These are phyloP conservation scores for Aproaerema taeniolella DNA, from an alignment of 2,888 invertebrate genomes.

Conservation along the genomic window DNA sequence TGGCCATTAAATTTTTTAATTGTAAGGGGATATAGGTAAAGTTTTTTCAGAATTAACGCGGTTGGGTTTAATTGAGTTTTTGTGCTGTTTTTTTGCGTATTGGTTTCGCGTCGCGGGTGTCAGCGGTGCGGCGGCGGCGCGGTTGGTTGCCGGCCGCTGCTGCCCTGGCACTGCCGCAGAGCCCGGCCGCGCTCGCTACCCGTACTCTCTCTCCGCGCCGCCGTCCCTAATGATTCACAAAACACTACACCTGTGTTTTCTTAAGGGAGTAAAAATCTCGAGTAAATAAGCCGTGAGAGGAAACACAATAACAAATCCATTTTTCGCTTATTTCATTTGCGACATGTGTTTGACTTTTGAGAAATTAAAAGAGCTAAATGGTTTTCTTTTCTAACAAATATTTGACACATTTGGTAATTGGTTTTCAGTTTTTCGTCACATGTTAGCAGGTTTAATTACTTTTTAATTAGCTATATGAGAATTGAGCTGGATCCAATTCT, in stretches of 20 bases:
- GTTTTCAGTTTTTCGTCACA: too few species aligned
- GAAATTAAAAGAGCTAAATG: too few species aligned
- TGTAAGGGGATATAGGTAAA: too few species aligned
- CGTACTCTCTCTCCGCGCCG: constrained; percentile 32
- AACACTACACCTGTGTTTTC: constrained; percentile 65
- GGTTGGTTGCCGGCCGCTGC: constrained; percentile 29
- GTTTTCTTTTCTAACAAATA: too few species aligned
- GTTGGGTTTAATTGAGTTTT: too few species aligned
- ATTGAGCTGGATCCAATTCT: too few species aligned
- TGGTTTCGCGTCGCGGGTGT: neutral
- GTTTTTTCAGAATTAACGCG: too few species aligned
- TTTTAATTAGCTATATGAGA: too few species aligned
- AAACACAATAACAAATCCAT: constrained; percentile 9
- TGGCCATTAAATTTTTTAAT: too few species aligned
- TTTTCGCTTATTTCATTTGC: constrained; percentile 2
- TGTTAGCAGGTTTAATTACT: too few species aligned
- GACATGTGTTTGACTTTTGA: constrained; percentile 1
- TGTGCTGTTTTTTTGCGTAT: too few species aligned
- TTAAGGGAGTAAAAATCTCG: constrained; percentile 34
- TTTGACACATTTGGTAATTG: too few species aligned
- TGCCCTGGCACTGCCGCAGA: constrained; percentile 33
- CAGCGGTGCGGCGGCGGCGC: neutral
- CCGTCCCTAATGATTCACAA: constrained; percentile 60
- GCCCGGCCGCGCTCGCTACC: constrained; percentile 25
- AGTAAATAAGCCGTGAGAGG: constrained; percentile 35